Percentiles rank a stretch among this genome's conserved stretches.
Evolutionary conservation across 2,113 vertebrate species (phyloP).

Genomic region (Polypterus bichir): DNA sequence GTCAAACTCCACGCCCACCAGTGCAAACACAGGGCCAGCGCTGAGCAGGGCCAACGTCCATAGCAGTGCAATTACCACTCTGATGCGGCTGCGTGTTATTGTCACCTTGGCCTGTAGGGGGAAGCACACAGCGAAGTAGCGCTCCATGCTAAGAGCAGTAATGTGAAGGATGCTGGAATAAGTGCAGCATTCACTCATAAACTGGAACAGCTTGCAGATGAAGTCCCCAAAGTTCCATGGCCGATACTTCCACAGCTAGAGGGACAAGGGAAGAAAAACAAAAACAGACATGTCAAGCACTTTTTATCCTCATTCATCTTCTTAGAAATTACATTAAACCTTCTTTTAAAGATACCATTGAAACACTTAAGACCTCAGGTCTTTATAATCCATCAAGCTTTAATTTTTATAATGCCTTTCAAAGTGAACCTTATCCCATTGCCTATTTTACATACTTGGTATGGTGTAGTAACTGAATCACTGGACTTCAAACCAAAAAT

Average conservation of each 20-base stretch:
- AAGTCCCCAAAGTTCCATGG: slow-evolving; percentile 50
- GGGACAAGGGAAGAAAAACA: background rate
- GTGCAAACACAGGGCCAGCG: slow-evolving; percentile 41
- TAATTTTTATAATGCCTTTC: too few species aligned
- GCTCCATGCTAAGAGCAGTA: slow-evolving; percentile 54
- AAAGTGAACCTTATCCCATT: too few species aligned
- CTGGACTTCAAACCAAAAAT: too few species aligned
- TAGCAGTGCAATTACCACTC: slow-evolving; percentile 43
- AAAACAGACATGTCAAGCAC: background rate
- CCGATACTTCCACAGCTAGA: slow-evolving; percentile 46
- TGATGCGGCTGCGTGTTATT: slow-evolving; percentile 41
- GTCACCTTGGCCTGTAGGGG: slow-evolving; percentile 48
- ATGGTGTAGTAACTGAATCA: too few species aligned
- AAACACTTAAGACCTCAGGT: too few species aligned
- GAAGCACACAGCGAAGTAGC: slow-evolving; percentile 56
- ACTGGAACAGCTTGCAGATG: slow-evolving; percentile 50
- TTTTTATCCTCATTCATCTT: too few species aligned
- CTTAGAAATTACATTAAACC: too few species aligned
- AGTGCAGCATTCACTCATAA: slow-evolving; percentile 57
- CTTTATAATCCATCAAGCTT: too few species aligned
- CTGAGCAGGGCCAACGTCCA: slow-evolving; percentile 44
- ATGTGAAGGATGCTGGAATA: slow-evolving; percentile 61
- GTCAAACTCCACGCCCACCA: slow-evolving; percentile 50
- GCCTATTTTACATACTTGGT: too few species aligned
- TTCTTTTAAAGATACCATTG: too few species aligned